Conservation (phyloP, 2,797 vertebrate species). For the Garrulus glandarius region DNA sequence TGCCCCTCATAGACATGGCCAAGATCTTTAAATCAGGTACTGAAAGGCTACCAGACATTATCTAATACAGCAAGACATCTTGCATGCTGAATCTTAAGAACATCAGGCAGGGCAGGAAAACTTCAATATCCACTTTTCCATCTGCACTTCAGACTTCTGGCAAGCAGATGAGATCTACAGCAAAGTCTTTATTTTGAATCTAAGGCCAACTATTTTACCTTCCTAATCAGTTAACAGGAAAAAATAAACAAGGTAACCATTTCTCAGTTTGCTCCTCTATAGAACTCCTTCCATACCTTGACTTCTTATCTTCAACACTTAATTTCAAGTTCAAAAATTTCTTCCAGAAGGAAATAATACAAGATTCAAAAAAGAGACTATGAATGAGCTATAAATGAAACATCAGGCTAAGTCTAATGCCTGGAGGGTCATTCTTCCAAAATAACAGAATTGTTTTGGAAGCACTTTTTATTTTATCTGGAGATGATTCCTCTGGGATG, state of each 20-base stretch:
- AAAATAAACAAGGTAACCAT: background rate
- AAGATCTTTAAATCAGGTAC: background rate
- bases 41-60: background rate
- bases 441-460: background rate
- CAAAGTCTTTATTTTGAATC: slow-evolving; percentile 25
- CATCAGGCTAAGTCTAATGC: background rate
- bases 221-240: background rate
- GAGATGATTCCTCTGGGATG: background rate
- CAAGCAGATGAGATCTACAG: slow-evolving; percentile 30
- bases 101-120: slow-evolving; percentile 28
- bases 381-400: slow-evolving; percentile 20
- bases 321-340: slow-evolving; percentile 47
- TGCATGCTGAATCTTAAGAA: background rate
- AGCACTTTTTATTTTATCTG: background rate
- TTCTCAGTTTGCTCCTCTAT: slow-evolving; percentile 1
- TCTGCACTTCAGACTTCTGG: slow-evolving; percentile 44
- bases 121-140: slow-evolving; percentile 50
- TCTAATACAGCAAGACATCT: background rate
- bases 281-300: slow-evolving; percentile 30
- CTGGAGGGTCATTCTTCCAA: slow-evolving; percentile 21
- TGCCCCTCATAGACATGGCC: background rate
- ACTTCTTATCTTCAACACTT: slow-evolving; percentile 27
- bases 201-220: slow-evolving; percentile 15
- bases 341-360: slow-evolving; percentile 31
- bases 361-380: slow-evolving; percentile 12